Evolutionary conservation across 2,113 vertebrate genomes (phyloP).

Genomic region (Butorides virescens): DNA sequence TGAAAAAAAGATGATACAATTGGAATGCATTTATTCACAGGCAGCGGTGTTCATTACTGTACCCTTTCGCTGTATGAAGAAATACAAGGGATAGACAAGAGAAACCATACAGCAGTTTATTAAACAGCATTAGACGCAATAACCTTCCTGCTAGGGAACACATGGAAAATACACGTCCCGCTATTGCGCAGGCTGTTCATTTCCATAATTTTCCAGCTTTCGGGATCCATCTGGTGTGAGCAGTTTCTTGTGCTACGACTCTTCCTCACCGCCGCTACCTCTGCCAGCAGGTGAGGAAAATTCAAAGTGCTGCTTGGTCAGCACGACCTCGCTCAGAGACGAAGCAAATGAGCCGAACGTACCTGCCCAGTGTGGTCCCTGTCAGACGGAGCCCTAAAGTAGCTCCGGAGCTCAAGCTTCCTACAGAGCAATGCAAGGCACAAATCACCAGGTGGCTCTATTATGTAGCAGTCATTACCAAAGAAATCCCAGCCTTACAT

Average conservation of each 20-base stretch:
- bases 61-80: background rate
- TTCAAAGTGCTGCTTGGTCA: background rate
- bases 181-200: background rate
- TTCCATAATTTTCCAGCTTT: background rate
- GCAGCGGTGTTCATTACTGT: background rate
- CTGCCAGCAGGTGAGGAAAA: background rate
- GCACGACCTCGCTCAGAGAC: background rate
- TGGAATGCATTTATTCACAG: background rate
- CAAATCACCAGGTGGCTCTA: conserved; percentile 54
- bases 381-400: background rate
- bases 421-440: conserved; percentile 34
- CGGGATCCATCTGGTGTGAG: background rate
- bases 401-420: background rate
- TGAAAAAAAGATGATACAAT: background rate
- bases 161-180: background rate
- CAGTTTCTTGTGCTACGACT: background rate
- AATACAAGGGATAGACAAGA: background rate
- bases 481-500: conserved; percentile 18
- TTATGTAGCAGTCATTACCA: conserved; percentile 45
- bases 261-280: background rate
- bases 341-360: background rate
- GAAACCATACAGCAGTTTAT: background rate
- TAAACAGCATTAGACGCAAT: background rate
- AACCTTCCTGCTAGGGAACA: background rate
- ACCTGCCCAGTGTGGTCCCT: background rate